phyloP scores from a whole-genome alignment of 2,888 invertebrate genomes.

The Myathropa florea region DNA sequence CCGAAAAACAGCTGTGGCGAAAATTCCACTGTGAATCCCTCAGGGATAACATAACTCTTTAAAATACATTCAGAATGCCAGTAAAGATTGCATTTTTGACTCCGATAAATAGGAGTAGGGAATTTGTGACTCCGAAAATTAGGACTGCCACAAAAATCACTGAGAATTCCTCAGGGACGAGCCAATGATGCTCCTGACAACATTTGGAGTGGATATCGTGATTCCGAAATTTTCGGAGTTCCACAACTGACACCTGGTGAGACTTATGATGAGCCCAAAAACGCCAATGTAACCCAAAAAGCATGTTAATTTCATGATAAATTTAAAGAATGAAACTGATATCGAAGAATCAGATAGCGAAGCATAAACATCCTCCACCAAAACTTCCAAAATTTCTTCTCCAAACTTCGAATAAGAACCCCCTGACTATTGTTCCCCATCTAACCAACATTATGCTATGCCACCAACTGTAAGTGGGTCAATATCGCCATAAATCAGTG shows the following conservation, averaged over 20 bases:
- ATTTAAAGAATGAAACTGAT: too few relatives aligned
- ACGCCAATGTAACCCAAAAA: neutral
- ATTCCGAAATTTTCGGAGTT: neutral
- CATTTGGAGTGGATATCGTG: neutral
- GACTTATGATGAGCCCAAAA: too few relatives aligned
- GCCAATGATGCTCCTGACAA: neutral
- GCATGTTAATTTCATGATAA: too few relatives aligned
- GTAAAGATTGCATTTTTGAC: too few relatives aligned
- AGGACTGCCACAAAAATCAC: neutral
- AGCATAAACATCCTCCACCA: neutral
- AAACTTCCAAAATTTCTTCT: neutral
- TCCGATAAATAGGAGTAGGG: too few relatives aligned
- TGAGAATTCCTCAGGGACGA: neutral
- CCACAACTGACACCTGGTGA: neutral
- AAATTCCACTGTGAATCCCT: neutral
- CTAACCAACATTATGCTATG: neutral
- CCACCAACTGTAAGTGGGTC: neutral
- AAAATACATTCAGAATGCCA: too few relatives aligned
- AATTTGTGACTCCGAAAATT: neutral
- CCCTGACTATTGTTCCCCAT: neutral
- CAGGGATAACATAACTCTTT: too few relatives aligned
- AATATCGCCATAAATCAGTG: neutral
- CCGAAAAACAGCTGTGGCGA: neutral
- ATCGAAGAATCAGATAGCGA: neutral
- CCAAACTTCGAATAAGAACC: neutral